Base-by-base conservation (phyloP, 2,797 vertebrate species). In the Semotilus atromaculatus region DNA sequence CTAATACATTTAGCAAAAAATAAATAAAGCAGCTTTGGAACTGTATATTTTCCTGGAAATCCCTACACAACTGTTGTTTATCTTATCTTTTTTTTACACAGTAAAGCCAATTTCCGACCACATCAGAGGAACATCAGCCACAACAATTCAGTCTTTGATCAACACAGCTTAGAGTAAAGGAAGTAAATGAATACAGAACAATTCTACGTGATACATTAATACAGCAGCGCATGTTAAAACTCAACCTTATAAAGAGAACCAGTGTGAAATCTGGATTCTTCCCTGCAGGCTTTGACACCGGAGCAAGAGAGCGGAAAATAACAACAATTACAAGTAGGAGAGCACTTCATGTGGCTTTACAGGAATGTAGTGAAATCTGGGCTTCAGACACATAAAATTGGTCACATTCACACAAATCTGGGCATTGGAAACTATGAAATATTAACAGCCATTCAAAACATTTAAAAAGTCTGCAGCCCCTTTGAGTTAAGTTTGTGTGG, bases 211-310 rank as follows among this genome's bases (percentile, higher is more conserved):
- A n/a, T 19, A 0, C 11, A 62, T 21, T 3, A 16, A 74, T 8
- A 79, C 21, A 71, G 68, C 23, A 23, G 67, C 21, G 36, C n/a
- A 23, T 36, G 62, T 45, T 60, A 31, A 43, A 60, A 34, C 79
- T 68, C 36, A 72, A 80, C 10, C 76, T 23, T 26, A 78, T 13
- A 23, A 68, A 80, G 19, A 81, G 16, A 19, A 55, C 9, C 23
- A 14, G 66, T 55, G 79, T 81, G 45, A 81, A 70, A 70, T 26
- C 45, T 26, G 79, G 53, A 38, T 16, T 55, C 19, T 36, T 34
- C 73, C 31, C 36, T 6, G 3, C 7, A 40, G 31, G 14, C 4
- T 80, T n/a, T 67, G 62, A 51, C 77, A 80, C 29, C 13, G 38
- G 78, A 68, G 14, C 8, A 67, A 21, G 6, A 62, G 53, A 77